Base-by-base conservation (phyloP, 1,140 invertebrate genomes). In the Cyclina sinensis region DNA sequence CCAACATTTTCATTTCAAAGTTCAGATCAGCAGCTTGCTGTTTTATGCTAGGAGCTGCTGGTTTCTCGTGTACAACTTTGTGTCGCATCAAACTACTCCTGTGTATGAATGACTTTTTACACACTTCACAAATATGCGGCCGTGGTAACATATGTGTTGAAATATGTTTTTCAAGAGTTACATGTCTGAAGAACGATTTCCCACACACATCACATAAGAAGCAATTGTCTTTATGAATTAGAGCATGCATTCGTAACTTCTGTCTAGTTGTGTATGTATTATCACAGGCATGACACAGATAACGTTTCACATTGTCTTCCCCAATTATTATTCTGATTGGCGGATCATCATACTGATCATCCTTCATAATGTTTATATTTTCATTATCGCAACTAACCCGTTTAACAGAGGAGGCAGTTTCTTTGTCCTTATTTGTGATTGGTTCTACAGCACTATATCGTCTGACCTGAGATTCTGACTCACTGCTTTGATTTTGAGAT, bases 161-260 rank as follows among this genome's bases (percentile, higher is more conserved):
- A 35, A 87, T 68, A 24, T 87, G 85, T 80, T 87, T 87, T 37
- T 87, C 85, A 80, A 87, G 85, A 24, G 85, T 87, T 18, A 87
- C 43, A 39, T 87, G 70, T 1, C 85, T 5, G 39, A 87, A 87
- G 62, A 87, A 87, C 0, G 85, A 79, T 54, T 87, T 87, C 12
- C 85, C 85, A 80, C 85, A 87, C 32, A 87, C 46, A 51, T 87
- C 74, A 70, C 85, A 87, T 0, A 87, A 62, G 27, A 51, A 87
- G 32, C 85, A 87, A 46, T 80, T 87, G 57, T 87, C 85, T 87
- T 87, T 87, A 27, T 87, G 85, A 32, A 87, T 87, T 12, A 87
- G 48, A 1, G 85, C 85, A 80, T 87, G 85, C 59, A 79, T 78
- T 35, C 73, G 27, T 48, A 87, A 70, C 46, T 87, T 87, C 62